Percentiles rank a stretch among this genome's conserved stretches.
Evolutionary conservation across 1,140 invertebrate genomes (phyloP).

Genomic region (Aricia agestis): DNA sequence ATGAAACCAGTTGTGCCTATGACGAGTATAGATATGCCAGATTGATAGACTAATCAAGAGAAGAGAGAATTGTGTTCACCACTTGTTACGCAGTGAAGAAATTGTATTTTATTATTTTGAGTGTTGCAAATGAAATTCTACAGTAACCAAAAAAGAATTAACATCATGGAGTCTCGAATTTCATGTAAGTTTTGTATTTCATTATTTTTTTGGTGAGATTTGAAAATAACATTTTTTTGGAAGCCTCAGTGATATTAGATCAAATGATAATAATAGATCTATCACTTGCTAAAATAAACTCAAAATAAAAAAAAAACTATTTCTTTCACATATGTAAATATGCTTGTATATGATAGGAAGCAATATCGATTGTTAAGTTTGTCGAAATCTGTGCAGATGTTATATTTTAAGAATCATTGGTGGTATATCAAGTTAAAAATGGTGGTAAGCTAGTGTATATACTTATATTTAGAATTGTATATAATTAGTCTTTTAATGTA

Average conservation of each 20-base stretch:
- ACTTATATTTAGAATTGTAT: background rate
- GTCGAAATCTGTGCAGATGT: constrained; percentile 28
- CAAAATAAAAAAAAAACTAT: background rate
- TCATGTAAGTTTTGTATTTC: background rate
- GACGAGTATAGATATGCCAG: constrained; percentile 91
- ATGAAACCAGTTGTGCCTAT: constrained; percentile 91
- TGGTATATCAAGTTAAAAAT: constrained; percentile 20
- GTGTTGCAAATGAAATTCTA: background rate
- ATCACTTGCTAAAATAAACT: too few relatives aligned
- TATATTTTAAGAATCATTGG: background rate
- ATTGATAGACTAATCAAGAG: constrained; percentile 77
- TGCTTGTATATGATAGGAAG: constrained; percentile 44
- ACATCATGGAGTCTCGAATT: background rate
- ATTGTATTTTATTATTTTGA: constrained; percentile 16
- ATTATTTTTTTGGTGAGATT: too few relatives aligned
- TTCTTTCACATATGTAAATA: constrained; percentile 38
- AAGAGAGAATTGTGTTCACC: constrained; percentile 13
- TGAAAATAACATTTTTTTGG: too few relatives aligned
- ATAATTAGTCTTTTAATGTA: background rate
- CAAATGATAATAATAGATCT: too few relatives aligned
- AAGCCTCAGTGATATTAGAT: too few relatives aligned
- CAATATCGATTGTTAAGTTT: constrained; percentile 64
- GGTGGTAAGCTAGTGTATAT: constrained; percentile 6
- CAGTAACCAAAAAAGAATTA: background rate
- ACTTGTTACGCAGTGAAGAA: constrained; percentile 10